A percentile compares a stretch with the other conserved stretches of the same genome.
These are phyloP conservation scores for Larimichthys crocea DNA, from an alignment of 2,113 vertebrate genomes.

Conservation along the genomic window DNA sequence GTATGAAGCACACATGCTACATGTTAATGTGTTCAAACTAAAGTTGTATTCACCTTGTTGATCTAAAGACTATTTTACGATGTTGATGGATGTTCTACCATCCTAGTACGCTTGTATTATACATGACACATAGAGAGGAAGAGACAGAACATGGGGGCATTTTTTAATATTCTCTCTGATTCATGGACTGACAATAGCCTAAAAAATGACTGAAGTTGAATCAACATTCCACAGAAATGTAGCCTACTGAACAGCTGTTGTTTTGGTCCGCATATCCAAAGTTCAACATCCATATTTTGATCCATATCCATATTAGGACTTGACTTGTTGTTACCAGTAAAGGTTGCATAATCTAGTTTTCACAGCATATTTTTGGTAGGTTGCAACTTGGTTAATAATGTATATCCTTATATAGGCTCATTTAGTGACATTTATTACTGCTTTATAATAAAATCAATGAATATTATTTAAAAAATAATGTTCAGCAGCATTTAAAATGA, in stretches of 20 bases:
- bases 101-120: neutral
- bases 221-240: neutral
- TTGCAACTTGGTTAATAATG: neutral
- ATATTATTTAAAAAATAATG: neutral
- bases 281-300: neutral
- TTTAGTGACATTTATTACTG: neutral
- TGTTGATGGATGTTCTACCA: neutral
- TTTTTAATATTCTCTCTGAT: no score
- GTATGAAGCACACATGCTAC: neutral
- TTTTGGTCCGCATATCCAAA: neutral
- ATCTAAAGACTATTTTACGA: conserved; percentile 8
- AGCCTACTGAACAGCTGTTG: neutral
- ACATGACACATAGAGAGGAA: neutral
- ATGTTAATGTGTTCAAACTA: conserved; percentile 10
- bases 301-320: no score
- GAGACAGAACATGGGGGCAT: neutral
- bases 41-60: conserved; percentile 10
- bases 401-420: neutral
- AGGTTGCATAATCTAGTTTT: neutral
- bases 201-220: neutral
- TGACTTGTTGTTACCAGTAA: neutral
- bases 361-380: neutral
- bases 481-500: no score
- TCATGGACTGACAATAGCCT: neutral
- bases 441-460: neutral